phyloP scores from a whole-genome alignment of 2,797 vertebrate species.

The Betta splendens region DNA sequence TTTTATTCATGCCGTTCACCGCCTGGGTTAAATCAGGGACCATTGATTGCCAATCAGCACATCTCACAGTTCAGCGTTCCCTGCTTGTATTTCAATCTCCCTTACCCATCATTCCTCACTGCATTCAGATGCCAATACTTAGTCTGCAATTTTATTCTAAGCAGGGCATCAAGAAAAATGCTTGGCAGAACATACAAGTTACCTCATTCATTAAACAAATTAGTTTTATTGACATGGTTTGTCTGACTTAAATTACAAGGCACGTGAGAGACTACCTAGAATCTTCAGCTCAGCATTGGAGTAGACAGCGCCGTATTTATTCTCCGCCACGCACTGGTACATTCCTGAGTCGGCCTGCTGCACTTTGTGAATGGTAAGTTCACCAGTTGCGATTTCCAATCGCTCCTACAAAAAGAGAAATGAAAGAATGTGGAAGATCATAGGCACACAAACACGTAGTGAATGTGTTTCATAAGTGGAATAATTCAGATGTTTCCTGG shows the following conservation, averaged over 20 bases:
- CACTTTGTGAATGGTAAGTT: slow-evolving; percentile 87
- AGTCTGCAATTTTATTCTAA: slow-evolving; percentile 25
- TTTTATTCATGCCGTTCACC: slow-evolving; percentile 71
- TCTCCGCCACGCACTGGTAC: slow-evolving; percentile 96
- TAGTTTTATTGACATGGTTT: background rate
- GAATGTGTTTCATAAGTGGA: slow-evolving; percentile 11
- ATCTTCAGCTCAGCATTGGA: slow-evolving; percentile 91
- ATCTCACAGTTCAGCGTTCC: slow-evolving; percentile 57
- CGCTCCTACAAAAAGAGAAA: slow-evolving; percentile 83
- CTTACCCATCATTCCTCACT: slow-evolving; percentile 41
- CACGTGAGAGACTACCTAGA: slow-evolving; percentile 77
- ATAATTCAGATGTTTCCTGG: slow-evolving; percentile 39
- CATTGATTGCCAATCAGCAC: slow-evolving; percentile 79
- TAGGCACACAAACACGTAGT: background rate
- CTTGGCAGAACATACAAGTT: slow-evolving; percentile 15
- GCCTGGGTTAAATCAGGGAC: slow-evolving; percentile 69
- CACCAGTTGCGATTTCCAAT: slow-evolving; percentile 88
- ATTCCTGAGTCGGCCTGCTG: slow-evolving; percentile 92
- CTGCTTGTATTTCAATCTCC: slow-evolving; percentile 64
- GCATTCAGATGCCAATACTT: slow-evolving; percentile 53
- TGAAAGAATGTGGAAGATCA: background rate
- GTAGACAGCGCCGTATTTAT: slow-evolving; percentile 91
- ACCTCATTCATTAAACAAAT: slow-evolving; percentile 15
- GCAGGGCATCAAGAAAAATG: slow-evolving; percentile 19
- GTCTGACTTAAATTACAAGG: background rate